Evolutionary conservation across 2,888 invertebrate genomes (phyloP).

Genomic region (Parthenolecanium corni): DNA sequence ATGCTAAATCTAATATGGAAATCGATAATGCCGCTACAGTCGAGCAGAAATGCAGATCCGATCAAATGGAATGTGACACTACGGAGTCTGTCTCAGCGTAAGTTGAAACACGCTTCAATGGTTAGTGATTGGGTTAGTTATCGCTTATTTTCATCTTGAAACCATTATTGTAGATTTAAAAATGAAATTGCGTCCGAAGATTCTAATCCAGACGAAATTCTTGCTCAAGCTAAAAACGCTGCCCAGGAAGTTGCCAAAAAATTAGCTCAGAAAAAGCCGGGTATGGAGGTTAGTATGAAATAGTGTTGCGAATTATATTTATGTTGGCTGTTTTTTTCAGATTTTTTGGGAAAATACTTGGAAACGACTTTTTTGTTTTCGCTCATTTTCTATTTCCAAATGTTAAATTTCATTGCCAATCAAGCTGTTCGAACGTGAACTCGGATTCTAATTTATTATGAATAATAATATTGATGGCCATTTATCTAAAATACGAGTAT

Average conservation of each 20-base stretch:
- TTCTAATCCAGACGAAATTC: constrained; percentile 61
- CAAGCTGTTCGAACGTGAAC: no score
- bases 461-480: no score
- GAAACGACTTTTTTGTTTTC: no score
- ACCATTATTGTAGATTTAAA: constrained; percentile 39
- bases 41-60: not conserved
- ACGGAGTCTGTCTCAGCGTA: not conserved
- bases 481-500: no score
- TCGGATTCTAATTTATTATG: no score
- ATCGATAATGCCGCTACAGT: not conserved
- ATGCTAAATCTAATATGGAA: constrained; percentile 1
- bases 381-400: no score
- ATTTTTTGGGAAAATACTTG: no score
- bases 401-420: no score
- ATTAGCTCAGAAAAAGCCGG: constrained; percentile 39
- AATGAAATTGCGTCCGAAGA: constrained; percentile 69
- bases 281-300: constrained; percentile 8
- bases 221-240: constrained; percentile 58
- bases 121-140: not conserved
- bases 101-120: not conserved
- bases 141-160: not conserved
- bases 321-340: not conserved
- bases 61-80: not conserved
- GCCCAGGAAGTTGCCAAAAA: constrained; percentile 57
- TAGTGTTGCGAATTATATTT: not conserved